Evolutionary conservation across 2,888 invertebrate species (phyloP), one percentile per base, ranked within the genome.

Genomic region (Liodrosophila aerea): DNA sequence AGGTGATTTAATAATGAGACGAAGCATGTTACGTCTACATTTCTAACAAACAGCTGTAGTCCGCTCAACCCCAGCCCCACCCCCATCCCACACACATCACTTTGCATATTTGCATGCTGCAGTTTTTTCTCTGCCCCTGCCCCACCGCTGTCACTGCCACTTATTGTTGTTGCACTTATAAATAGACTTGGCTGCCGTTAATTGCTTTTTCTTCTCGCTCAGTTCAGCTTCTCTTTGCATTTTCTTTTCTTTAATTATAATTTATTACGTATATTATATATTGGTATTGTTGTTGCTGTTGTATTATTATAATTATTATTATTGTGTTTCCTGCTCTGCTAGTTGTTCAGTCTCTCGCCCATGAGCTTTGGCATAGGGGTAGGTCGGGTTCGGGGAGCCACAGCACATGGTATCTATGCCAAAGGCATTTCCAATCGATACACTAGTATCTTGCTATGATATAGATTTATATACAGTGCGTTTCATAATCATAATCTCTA

Each of bases 1-100:
- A 87, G 86, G 86, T 86, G 84, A 86, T 86, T 86, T 77, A 77
- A 86, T 82, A 85, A 85, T 77, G 68, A 46, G 65, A 52, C 46
- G 31, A 43, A 51, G 46, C 40, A 47, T n/a, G 30, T 39, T 39
- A 22, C 22, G 22, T 22, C 22, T 22, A 22, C 22, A 22, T 22
- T 22, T 22, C 22, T 22, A 2, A 9, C 37, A 18, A 16, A 15
- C 18, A 15, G n/a, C 16, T 37, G 9, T 16, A 5, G 8, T 4
- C 8, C 34, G 7, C 5, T 7, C 12, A n/a, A 4, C 27, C 7
- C 13, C 8, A n/a, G n/a, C n/a, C n/a, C n/a, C n/a, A n/a, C n/a
- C n/a, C n/a, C n/a, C n/a, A n/a, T n/a, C n/a, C n/a, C n/a, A n/a
- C n/a, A n/a, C n/a, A n/a, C n/a, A n/a, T n/a, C n/a, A n/a, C n/a